phyloP scores from a whole-genome alignment of 2,113 vertebrate species.

The Rallus limicola region DNA sequence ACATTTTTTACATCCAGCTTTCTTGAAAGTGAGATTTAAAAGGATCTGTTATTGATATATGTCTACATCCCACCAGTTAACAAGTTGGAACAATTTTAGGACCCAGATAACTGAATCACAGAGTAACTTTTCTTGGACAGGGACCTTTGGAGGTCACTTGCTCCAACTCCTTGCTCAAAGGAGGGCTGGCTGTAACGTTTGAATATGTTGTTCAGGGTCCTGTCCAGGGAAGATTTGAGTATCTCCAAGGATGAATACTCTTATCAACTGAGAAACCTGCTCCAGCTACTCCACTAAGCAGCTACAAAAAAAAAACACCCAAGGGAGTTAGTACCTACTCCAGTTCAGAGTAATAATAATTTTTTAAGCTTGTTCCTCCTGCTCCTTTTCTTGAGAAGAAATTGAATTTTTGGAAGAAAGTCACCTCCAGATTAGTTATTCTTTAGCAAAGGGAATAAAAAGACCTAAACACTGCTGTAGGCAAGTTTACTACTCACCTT shows the following conservation, averaged over 20 bases:
- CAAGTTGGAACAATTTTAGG: background rate
- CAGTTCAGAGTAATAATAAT: background rate
- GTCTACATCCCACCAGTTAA: background rate
- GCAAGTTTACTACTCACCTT: background rate
- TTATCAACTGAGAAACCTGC: background rate
- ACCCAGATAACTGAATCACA: background rate
- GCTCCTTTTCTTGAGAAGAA: background rate
- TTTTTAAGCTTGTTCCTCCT: background rate
- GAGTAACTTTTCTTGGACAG: background rate
- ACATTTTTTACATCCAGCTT: background rate
- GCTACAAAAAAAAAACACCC: background rate
- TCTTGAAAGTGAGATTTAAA: background rate
- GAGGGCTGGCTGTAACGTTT: background rate
- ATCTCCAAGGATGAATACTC: background rate
- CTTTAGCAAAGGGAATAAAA: background rate
- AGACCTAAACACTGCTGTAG: background rate
- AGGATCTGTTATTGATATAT: background rate
- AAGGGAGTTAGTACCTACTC: background rate
- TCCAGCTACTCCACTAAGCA: no score
- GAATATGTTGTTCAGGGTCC: background rate
- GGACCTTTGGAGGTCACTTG: background rate
- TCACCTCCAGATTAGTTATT: background rate
- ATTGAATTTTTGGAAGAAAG: background rate
- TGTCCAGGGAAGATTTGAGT: background rate
- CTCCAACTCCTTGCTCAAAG: background rate